Evolutionary conservation across 2,113 vertebrate genomes (phyloP), one percentile per base, ranked within the genome.

Genomic region (Mugil cephalus): DNA sequence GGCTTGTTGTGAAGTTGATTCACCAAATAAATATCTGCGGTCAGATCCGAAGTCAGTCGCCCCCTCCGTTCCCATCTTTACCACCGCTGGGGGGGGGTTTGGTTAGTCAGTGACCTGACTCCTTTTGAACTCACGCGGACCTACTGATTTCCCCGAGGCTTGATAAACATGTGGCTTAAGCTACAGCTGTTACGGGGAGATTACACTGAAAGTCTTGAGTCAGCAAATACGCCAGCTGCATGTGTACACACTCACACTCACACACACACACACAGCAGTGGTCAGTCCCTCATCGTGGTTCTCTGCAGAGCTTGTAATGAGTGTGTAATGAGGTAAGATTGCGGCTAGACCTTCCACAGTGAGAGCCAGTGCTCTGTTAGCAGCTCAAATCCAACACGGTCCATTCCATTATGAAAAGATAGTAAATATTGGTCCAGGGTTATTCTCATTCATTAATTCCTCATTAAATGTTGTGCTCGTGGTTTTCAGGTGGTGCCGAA

Each of bases 51-150:
- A 54, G 35, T 9, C 46, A n/a, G 46, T 80, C 80, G 55, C 88
- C 90, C 88, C 87, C 87, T 86, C 62, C 72, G 60, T 85, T 88
- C 79, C 87, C 86, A 86, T 82, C 82, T 87, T 56, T 64, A 30
- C 64, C 18, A 53, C 24, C 51, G 36, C 65, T 21, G 30, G 62
- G 58, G 30, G 62, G 58, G 42, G 76, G 58, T 55, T 77, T 47
- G 58, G 58, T 86, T 83, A 83, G 66, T 87, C 83, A 84, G 60
- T 65, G 67, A 83, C 74, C 85, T 66, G 72, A 72, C 69, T 45
- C 40, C 70, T 74, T 87, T 86, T 86, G 77, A 87, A 86, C 81
- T 87, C 69, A 39, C 50, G 40, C 5, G 9, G 19, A 74, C 59
- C 48, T 4, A 12, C 75, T 56, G 53, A 19, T 69, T 52, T 65